Percentiles rank a stretch among this genome's conserved stretches.
Evolutionary conservation across 2,113 vertebrate genomes (phyloP).

Genomic region (Manacus vitellinus): DNA sequence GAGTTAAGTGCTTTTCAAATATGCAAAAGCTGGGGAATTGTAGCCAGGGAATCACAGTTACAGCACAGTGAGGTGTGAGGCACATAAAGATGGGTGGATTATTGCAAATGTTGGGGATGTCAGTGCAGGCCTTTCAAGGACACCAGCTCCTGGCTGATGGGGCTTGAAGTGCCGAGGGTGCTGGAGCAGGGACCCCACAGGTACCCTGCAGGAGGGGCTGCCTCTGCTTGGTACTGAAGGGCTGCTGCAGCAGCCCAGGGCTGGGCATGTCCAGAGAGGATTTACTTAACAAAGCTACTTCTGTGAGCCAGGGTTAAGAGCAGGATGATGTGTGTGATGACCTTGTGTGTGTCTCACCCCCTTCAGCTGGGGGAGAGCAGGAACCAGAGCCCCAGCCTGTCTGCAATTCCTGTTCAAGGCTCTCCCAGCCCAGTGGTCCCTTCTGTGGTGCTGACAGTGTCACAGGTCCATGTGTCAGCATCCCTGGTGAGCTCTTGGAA

Average conservation of each 20-base stretch:
- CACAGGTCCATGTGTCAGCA: accelerated
- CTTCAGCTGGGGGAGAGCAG: neutral
- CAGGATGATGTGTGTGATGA: neutral
- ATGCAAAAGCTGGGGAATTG: neutral
- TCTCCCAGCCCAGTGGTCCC: neutral
- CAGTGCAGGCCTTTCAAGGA: neutral
- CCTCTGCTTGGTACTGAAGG: neutral
- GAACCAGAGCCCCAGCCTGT: neutral
- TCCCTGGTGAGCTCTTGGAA: neutral
- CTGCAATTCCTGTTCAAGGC: neutral
- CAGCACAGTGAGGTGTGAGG: neutral
- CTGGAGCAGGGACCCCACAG: neutral
- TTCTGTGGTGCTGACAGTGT: neutral
- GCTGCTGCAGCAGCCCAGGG: neutral
- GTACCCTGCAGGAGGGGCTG: neutral
- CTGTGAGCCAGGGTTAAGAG: neutral
- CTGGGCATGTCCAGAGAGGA: neutral
- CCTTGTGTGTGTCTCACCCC: neutral
- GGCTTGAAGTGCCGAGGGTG: neutral
- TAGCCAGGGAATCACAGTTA: neutral
- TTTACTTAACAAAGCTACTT: neutral
- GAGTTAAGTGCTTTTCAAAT: neutral
- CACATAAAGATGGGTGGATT: neutral
- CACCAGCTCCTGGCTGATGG: neutral
- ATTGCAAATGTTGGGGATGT: neutral